phyloP scores from a whole-genome alignment of 1,140 invertebrate species.

The Cydia strobilella region DNA sequence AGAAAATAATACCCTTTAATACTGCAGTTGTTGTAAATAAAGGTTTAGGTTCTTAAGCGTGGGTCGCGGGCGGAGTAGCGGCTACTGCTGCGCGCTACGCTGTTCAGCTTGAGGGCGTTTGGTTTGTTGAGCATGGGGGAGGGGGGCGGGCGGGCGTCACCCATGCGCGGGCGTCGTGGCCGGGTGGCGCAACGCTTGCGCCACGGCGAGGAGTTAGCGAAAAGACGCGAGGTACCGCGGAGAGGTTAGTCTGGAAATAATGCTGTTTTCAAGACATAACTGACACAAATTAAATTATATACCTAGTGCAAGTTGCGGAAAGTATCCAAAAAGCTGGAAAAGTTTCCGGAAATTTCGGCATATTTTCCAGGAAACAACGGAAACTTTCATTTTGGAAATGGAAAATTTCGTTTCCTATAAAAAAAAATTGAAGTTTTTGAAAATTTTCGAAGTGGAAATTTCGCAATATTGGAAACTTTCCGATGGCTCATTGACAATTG shows the following conservation, averaged over 20 bases:
- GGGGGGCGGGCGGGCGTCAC: slow-evolving; percentile 44
- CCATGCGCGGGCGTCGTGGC: slow-evolving; percentile 54
- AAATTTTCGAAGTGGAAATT: too few species aligned
- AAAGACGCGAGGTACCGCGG: neutral
- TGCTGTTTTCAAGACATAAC: neutral
- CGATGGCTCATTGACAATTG: too few species aligned
- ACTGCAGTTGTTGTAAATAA: slow-evolving; percentile 46
- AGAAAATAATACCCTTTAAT: slow-evolving; percentile 57
- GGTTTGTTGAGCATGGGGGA: slow-evolving; percentile 77
- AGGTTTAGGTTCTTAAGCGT: slow-evolving; percentile 71
- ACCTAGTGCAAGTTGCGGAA: too few species aligned
- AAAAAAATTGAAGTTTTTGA: too few species aligned
- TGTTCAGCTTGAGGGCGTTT: slow-evolving; percentile 69
- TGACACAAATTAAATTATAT: too few species aligned
- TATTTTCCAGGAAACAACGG: too few species aligned
- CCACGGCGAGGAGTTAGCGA: slow-evolving; percentile 36
- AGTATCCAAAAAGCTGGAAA: too few species aligned
- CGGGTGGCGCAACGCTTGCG: slow-evolving; percentile 42
- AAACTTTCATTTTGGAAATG: too few species aligned
- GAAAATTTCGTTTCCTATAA: too few species aligned
- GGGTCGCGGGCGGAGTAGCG: slow-evolving; percentile 77
- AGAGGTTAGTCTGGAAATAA: slow-evolving; percentile 7
- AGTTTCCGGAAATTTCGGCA: too few species aligned
- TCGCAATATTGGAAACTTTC: too few species aligned
- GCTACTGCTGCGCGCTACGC: slow-evolving; percentile 67